These are phyloP conservation scores for Carabus problematicus DNA, from an alignment of 2,888 invertebrate species.

Conservation along the genomic window DNA sequence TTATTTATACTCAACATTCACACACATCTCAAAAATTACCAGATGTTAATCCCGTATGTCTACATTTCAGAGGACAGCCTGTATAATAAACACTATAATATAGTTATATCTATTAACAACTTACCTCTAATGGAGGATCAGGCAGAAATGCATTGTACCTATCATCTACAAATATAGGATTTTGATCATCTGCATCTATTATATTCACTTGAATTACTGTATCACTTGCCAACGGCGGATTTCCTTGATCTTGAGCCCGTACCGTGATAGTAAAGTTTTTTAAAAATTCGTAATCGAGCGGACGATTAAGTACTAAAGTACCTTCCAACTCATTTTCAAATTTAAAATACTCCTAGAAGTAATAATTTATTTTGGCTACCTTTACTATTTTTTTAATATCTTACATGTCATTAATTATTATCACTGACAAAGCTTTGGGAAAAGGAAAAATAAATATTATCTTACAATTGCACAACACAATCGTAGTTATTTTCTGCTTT, in stretches of 20 bases:
- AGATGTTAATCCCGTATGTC: no score
- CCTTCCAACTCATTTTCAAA: constrained; percentile 89
- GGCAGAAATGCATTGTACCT: constrained; percentile 74
- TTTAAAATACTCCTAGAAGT: constrained; percentile 74
- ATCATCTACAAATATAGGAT: constrained; percentile 73
- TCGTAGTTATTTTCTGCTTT: no score
- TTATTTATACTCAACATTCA: no score
- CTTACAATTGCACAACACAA: no score
- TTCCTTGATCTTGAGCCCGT: constrained; percentile 80
- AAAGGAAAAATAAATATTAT: no score
- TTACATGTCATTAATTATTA: no score
- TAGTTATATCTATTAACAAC: constrained; percentile 6
- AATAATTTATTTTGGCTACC: neutral
- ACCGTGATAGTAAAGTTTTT: constrained; percentile 80
- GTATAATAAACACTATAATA: neutral
- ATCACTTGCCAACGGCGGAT: constrained; percentile 78
- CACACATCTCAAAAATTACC: no score
- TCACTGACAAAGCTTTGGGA: no score
- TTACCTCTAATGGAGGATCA: constrained; percentile 64
- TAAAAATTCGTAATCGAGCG: constrained; percentile 83
- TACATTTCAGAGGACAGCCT: no score
- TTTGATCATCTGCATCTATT: constrained; percentile 91
- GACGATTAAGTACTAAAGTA: constrained; percentile 77
- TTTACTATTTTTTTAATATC: no score
- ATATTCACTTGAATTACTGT: constrained; percentile 79